Base-by-base conservation (phyloP, 2,888 invertebrate species). In the Cremastinae sp. region DNA sequence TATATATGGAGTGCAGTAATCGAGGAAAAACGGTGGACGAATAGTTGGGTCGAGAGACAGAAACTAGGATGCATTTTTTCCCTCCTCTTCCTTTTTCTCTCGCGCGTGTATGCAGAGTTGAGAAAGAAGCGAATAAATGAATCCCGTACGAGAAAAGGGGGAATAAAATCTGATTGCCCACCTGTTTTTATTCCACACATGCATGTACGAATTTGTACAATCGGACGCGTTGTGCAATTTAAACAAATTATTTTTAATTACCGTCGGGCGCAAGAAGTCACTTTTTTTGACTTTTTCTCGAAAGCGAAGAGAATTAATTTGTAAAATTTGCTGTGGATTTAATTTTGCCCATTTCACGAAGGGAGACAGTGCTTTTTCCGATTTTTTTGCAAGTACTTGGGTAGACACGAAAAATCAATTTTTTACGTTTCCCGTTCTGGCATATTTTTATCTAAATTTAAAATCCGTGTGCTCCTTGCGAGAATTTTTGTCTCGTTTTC, bases 71-170 rank as follows among this genome's bases (percentile, higher is more conserved):
- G 34, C 34, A 45, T 20, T 14, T 28, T 5, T 28, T 41, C 8
- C n/a, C 16, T 10, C 9, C 16, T 28, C 9, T 28, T 41, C n/a
- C n/a, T 18, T 10, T 8, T 22, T 36, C 38, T 18, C 34, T 47
- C 49, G 18, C 43, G 34, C 61, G n/a, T n/a, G n/a, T n/a, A 28
- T 41, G 14, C 1, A 8, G 43, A 66, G 49, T 66, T 71, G 61
- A 54, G 54, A 53, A 66, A 61, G 18, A 74, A 47, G 45, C 16
- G 43, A 22, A 61, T 41, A 41, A 49, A 62, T 38, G 18, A 12
- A 49, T 28, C 3, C 14, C 28, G 12, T 7, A 18, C 53, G 45
- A 10, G 20, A 54, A 4, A 36, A 18, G 41, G 12, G 8, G 0
- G 18, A 66, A 45, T 28, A 45, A 38, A 28, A n/a, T 1, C 14